phyloP scores from a whole-genome alignment of 2,113 vertebrate species.

The Daphoenositta chrysoptera region DNA sequence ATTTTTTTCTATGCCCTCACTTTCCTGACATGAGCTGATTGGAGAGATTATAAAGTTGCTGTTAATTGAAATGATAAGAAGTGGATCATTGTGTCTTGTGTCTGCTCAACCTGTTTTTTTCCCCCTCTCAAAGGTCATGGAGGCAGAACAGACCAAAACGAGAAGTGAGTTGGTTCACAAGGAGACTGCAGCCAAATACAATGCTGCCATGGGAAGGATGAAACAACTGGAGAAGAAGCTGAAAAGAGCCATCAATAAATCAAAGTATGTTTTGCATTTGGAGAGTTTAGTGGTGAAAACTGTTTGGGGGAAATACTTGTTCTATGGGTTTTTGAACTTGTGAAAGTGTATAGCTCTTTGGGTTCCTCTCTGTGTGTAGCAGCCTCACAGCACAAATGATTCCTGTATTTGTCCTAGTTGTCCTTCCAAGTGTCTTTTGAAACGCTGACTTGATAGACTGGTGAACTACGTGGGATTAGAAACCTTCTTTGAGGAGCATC shows the following conservation, averaged over 20 bases:
- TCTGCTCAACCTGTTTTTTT: background rate
- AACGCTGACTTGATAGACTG: background rate
- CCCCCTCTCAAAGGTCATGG: slow-evolving; percentile 86
- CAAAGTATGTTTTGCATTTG: slow-evolving; percentile 77
- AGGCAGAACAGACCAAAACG: slow-evolving; percentile 91
- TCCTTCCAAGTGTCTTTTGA: background rate
- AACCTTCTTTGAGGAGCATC: background rate
- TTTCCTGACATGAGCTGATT: background rate
- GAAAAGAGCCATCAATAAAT: slow-evolving; percentile 95
- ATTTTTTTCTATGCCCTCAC: background rate
- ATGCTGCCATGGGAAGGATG: slow-evolving; percentile 87
- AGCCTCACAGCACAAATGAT: background rate
- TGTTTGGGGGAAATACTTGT: background rate
- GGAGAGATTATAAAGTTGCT: background rate
- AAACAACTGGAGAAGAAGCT: slow-evolving; percentile 97
- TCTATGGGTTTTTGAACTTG: background rate
- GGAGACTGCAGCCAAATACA: slow-evolving; percentile 92
- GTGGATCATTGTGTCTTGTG: background rate
- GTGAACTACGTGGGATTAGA: background rate
- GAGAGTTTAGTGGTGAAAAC: background rate
- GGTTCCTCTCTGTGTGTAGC: background rate
- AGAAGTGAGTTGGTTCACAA: slow-evolving; percentile 91
- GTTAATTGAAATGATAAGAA: background rate
- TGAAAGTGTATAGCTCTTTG: background rate
- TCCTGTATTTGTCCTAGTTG: background rate